Evolutionary conservation across 1,140 invertebrate species (phyloP), one percentile per base, ranked within the genome.

Genomic region (Platyscapa corneri): DNA sequence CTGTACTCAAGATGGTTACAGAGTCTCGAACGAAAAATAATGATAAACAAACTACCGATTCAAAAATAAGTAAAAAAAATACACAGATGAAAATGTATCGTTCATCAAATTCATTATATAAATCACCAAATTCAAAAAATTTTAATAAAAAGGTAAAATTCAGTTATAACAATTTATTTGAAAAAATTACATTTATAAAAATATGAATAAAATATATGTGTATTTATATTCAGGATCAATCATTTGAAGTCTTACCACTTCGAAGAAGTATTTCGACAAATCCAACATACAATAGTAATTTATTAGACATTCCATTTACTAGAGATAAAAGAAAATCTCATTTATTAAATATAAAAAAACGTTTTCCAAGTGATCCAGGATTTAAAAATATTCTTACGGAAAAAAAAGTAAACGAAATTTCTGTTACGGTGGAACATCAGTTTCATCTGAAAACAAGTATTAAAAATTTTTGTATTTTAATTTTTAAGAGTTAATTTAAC

Each of bases 291-390:
- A 65, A 39, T 20, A 87, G 34, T 39, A 60, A 85, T 20, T 56
- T 77, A 27, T 65, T 84, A 53, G 74, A 65, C 1, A 39, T 56
- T 34, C 46, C 83, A 60, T 20, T 82, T 39, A 3, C 39, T 27
- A 88, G 83, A 46, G 83, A 87, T n/a, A 90, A 85, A 46, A 81
- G 64, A 53, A 84, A 86, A 78, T 87, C 88, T 75, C 86, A 89
- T 77, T 53, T 88, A 3, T 85, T 86, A 30, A 74, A 88, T 20
- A 67, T 81, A 30, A 88, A 87, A 74, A 90, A 90, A 86, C 89
- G 88, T 42, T 90, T 89, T 78, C 79, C 88, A 2, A 90, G 87
- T 75, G 87, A 91, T 87, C 87, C 88, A 27, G 86, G 76, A 46
- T 79, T 86, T 53, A 27, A 78, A 20, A 84, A 32, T 27, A 27